Conservation (phyloP, 1,140 invertebrate genomes). For the Campodea augens region DNA sequence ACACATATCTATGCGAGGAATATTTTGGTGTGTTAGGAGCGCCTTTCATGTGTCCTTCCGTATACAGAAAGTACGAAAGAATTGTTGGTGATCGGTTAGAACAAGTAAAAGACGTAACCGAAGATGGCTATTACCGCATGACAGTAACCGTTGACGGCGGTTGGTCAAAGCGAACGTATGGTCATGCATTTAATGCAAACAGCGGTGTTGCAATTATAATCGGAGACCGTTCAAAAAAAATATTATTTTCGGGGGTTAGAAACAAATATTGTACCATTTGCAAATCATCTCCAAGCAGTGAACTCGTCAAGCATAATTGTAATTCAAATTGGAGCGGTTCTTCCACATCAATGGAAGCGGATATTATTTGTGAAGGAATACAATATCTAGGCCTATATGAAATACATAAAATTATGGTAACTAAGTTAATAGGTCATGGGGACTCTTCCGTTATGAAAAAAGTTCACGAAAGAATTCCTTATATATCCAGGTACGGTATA, state of each 20-base stretch:
- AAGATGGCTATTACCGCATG: slow-evolving; percentile 16
- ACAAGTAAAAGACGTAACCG: slow-evolving; percentile 3
- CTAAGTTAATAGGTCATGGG: slow-evolving; percentile 23
- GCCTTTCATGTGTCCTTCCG: neutral
- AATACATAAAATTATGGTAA: slow-evolving; percentile 22
- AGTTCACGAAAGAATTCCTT: slow-evolving; percentile 18
- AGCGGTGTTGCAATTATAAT: slow-evolving; percentile 17
- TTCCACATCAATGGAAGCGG: slow-evolving; percentile 22
- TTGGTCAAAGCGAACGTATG: slow-evolving; percentile 20
- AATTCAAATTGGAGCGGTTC: slow-evolving; percentile 20
- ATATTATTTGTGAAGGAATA: slow-evolving; percentile 24
- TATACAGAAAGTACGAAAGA: neutral
- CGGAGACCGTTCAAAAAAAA: slow-evolving; percentile 20
- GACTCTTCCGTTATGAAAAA: slow-evolving; percentile 22
- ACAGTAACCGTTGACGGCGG: slow-evolving; percentile 19
- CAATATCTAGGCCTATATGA: slow-evolving; percentile 16
- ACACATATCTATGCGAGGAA: slow-evolving; percentile 7
- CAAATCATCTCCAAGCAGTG: slow-evolving; percentile 12
- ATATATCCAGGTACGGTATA: slow-evolving; percentile 15
- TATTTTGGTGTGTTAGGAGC: neutral
- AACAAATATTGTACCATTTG: slow-evolving; percentile 25
- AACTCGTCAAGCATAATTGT: slow-evolving; percentile 20
- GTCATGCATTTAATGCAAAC: slow-evolving; percentile 4
- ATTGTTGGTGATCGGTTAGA: neutral
- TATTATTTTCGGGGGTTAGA: slow-evolving; percentile 22